Conservation (phyloP, 2,113 vertebrate species). For the Vireo altiloquus region DNA sequence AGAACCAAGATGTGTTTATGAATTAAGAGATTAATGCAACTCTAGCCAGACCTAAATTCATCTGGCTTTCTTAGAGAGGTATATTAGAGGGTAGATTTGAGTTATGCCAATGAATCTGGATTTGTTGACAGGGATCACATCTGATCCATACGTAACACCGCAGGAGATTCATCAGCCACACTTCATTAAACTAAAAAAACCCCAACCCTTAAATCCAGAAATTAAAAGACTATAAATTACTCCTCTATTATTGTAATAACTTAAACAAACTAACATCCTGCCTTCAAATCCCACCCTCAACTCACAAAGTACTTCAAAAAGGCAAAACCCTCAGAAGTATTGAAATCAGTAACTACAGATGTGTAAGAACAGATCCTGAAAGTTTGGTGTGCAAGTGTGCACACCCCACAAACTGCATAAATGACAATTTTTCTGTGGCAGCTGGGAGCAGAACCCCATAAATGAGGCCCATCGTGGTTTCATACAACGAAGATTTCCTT, state of each 20-base stretch:
- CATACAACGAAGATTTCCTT: not conserved
- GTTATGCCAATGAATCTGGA: conserved; percentile 58
- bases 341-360: not conserved
- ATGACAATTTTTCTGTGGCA: not conserved
- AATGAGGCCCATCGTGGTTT: not conserved
- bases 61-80: conserved; percentile 43
- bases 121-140: conserved; percentile 61
- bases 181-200: not conserved
- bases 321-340: not conserved
- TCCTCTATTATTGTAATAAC: conserved; percentile 3
- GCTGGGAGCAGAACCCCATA: not conserved
- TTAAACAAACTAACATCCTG: conserved; percentile 1
- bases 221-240: conserved; percentile 28
- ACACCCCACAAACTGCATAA: not conserved
- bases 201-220: conserved; percentile 6
- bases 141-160: conserved; percentile 37
- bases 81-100: conserved; percentile 45
- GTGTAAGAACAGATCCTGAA: not conserved
- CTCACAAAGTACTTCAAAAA: not conserved
- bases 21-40: conserved; percentile 12
- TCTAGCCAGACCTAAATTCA: not conserved
- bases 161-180: conserved; percentile 54
- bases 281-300: not conserved
- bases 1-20: not conserved
- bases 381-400: not conserved